Base-by-base conservation (phyloP, 2,113 vertebrate genomes). In the Sisor rabdophorus region DNA sequence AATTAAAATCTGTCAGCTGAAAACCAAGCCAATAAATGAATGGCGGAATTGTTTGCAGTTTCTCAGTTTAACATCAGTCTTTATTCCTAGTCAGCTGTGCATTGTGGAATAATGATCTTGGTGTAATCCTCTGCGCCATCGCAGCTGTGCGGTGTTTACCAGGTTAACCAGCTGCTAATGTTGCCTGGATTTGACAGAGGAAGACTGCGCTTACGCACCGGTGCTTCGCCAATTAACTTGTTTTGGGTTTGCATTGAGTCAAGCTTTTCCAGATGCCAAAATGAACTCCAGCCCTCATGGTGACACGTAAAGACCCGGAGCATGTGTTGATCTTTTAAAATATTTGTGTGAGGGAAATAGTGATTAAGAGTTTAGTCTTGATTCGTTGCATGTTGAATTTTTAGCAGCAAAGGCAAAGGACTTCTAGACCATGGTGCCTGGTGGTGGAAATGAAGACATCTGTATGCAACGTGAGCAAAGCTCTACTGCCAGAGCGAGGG, bases 361-460 rank as follows among this genome's bases (percentile, higher is more conserved):
- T 75, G 78, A 79, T 80, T 80, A 75, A 78, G 71, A 73, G 71
- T 63, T 56, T 24, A 56, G 73, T 22, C 12, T 69, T 76, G 80
- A 79, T 79, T 76, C 16, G 24, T 30, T 82, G 73, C 60, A 72
- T 56, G 32, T 79, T 79, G 60, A 67, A 56, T 20, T 68, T 67
- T 69, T 73, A 60, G 77, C 47, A 68, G 75, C 53, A 76, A 71
- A 79, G 55, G 60, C 74, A 61, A 15, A 13, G 72, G 70, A 61
- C 60, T 76, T 68, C 68, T 53, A 50, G 77, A 61, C 50, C 30
- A 11, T 30, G 65, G 3, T 44, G 54, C 54, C 56, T 53, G 50
- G 32, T 32, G 32, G 17, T 7, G 59, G 77, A 65, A 61, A 88
- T 84, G 73, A 81, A 86, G 85, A 87, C 82, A 86, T 90, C 80